Evolutionary conservation across 2,113 vertebrate species (phyloP).

Genomic region (Acinonyx jubatus): DNA sequence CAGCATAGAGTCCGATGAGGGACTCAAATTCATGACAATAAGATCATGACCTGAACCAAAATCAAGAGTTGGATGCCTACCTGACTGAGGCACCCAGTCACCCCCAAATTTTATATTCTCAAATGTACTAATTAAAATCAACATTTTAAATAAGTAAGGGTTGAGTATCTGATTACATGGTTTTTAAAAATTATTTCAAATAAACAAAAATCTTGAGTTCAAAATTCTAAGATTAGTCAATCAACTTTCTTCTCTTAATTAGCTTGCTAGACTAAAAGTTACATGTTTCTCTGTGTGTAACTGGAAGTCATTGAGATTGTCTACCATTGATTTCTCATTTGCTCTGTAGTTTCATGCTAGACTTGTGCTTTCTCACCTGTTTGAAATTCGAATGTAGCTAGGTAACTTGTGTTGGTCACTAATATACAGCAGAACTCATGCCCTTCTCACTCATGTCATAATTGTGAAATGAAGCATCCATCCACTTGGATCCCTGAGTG

Average conservation of each 20-base stretch:
- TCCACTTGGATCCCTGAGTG: not conserved
- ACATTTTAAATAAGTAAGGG: not conserved
- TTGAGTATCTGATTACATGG: not conserved
- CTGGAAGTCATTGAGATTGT: not conserved
- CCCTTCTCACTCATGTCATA: not conserved
- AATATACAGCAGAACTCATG: not conserved
- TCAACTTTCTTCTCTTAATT: not conserved
- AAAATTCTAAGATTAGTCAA: not conserved
- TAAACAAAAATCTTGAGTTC: slow-evolving; percentile 24
- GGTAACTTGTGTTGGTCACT: not conserved
- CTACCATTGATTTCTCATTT: not conserved
- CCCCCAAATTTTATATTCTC: not conserved
- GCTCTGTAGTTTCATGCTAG: not conserved
- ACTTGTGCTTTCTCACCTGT: not conserved
- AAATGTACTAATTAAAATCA: not conserved
- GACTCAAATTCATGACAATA: no score
- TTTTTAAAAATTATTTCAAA: not conserved
- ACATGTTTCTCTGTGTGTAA: not conserved
- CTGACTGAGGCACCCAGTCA: no score
- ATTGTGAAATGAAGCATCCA: not conserved
- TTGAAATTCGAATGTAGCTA: not conserved
- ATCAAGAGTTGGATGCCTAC: not conserved
- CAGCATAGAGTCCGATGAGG: no score
- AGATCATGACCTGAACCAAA: no score
- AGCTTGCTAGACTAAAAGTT: not conserved